These are phyloP conservation scores for Rhinoderma darwinii DNA, from an alignment of 2,113 vertebrate genomes.

Conservation along the genomic window DNA sequence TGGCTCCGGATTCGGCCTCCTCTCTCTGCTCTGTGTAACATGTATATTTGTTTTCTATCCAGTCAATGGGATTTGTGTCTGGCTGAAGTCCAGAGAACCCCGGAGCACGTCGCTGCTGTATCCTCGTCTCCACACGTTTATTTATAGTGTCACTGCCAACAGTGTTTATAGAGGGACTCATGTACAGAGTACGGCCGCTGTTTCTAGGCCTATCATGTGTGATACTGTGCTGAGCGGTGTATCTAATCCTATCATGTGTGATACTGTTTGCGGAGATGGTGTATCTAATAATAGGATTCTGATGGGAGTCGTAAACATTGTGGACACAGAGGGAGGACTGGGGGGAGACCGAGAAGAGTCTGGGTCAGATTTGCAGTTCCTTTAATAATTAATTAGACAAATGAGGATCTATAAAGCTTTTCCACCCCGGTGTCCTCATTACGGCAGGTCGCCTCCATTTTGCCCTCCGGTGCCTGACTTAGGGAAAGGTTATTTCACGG, in stretches of 20 bases:
- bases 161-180: background rate
- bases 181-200: background rate
- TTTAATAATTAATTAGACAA: too few relatives aligned
- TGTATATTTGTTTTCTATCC: conserved; percentile 11
- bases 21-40: background rate
- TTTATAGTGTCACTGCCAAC: background rate
- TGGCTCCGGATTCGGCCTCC: background rate
- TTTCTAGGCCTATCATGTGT: background rate
- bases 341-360: too few relatives aligned
- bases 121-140: background rate
- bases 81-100: background rate
- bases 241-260: background rate
- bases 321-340: too few relatives aligned
- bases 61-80: conserved; percentile 4
- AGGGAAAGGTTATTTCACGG: too few relatives aligned
- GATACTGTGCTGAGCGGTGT: background rate
- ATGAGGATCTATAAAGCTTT: too few relatives aligned
- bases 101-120: background rate
- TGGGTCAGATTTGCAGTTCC: too few relatives aligned
- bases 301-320: too few relatives aligned
- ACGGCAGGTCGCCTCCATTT: too few relatives aligned
- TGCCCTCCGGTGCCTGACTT: too few relatives aligned
- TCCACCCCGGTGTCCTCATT: too few relatives aligned
- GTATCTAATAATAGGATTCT: background rate
- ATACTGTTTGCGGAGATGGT: background rate